Evolutionary conservation across 1,140 invertebrate species (phyloP).

Genomic region (Chironomus striatipennis): DNA sequence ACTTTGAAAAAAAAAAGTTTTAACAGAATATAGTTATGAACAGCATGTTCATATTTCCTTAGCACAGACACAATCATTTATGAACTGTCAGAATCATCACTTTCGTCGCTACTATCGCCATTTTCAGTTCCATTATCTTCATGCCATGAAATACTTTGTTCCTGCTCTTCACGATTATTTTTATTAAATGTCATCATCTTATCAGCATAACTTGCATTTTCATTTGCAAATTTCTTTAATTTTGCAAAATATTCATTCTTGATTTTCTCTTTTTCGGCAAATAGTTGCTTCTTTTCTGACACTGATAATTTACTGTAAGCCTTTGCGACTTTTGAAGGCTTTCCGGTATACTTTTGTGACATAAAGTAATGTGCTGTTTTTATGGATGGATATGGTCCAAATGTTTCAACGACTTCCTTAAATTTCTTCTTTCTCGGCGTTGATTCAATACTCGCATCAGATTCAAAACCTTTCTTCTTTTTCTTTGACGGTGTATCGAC

Average conservation of each 20-base stretch:
- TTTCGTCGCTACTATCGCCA: background rate
- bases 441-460: background rate
- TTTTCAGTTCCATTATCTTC: background rate
- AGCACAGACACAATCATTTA: too few species aligned
- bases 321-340: background rate
- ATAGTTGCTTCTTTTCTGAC: background rate
- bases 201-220: background rate
- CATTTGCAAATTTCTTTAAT: background rate
- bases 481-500: background rate
- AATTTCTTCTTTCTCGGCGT: background rate
- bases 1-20: too few species aligned
- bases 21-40: too few species aligned
- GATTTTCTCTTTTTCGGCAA: background rate
- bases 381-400: background rate
- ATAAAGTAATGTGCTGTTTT: constrained; percentile 11
- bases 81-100: background rate
- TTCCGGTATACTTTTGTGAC: background rate
- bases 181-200: background rate
- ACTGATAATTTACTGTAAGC: background rate
- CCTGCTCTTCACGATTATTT: background rate
- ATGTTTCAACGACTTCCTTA: background rate
- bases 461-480: background rate
- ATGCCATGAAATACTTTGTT: background rate
- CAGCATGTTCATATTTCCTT: too few species aligned
- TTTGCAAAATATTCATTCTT: background rate